Evolutionary conservation across 2,113 vertebrate species (phyloP), one percentile per base, ranked within the genome.

Genomic region (Brachyhypopomus gauderio): DNA sequence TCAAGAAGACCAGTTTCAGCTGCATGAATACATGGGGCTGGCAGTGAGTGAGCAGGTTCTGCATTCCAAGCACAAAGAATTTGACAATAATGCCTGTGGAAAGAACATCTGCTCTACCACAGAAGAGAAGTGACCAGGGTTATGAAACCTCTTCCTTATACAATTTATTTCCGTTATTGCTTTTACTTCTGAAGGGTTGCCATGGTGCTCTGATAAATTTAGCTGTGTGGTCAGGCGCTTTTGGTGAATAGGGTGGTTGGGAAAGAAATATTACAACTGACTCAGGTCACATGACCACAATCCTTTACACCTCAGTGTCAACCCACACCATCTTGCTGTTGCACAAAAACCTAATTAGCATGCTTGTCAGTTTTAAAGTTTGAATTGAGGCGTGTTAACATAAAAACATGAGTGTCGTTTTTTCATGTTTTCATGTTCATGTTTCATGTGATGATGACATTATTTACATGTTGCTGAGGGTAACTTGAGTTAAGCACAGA

Each of bases 181-280:
- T 23, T 22, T 60, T 38, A 20, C 56, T 62, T 38, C 17, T 5
- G 41, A 58, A 6, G 2, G 25, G 73, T 71, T 71, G 64, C 55
- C 59, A 71, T 69, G 36, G 63, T n/a, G 52, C 30, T 14, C n/a
- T 59, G 34, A n/a, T 76, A 70, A 75, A 60, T 82, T 71, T 77
- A 71, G 64, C 55, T 34, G 56, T 7, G 16, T 38, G 22, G 22
- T 62, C 22, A 23, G 12, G 27, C 36, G 27, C 71, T 58, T 34
- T 22, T 20, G 23, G 38, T 45, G 72, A 34, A 52, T 52, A 52
- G 34, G 38, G 64, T 19, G 5, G 66, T 41, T 41, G 34, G 22
- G 66, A 27, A 20, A 63, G 38, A 22, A 6, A 17, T 45, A 72
- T n/a, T 72, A 58, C 25, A 8, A 0, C 27, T 62, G 17, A 79